Conservation (phyloP, 2,888 invertebrate species). For the Acronicta aceris region DNA sequence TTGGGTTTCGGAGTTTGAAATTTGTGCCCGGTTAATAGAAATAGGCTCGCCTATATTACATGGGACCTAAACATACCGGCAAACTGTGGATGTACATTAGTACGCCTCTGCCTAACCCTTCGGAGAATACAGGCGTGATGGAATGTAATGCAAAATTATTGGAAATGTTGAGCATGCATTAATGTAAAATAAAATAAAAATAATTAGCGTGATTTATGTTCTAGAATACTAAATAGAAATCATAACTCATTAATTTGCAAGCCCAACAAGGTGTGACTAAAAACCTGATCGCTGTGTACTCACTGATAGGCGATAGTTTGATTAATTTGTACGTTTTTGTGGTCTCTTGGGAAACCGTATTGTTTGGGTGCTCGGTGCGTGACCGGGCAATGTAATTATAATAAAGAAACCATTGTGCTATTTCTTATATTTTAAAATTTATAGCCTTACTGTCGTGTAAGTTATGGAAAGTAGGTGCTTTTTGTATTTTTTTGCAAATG, state of each 20-base stretch:
- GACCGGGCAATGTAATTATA: conserved; percentile 33
- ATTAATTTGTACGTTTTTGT: conserved; percentile 52
- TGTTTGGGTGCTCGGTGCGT: conserved; percentile 40
- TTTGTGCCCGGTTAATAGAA: too few species aligned
- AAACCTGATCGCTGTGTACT: conserved; percentile 24
- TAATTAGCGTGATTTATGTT: conserved; percentile 5
- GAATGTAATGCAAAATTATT: too few species aligned
- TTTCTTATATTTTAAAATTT: conserved; percentile 50
- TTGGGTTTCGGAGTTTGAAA: too few species aligned
- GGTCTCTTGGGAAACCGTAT: conserved; percentile 42
- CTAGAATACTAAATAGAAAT: conserved; percentile 12
- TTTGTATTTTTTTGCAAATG: not conserved
- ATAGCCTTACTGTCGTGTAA: conserved; percentile 25
- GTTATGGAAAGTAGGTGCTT: conserved; percentile 27
- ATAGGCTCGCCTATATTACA: too few species aligned
- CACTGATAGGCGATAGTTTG: conserved; percentile 31
- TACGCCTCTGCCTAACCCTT: too few species aligned
- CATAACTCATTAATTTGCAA: conserved; percentile 36
- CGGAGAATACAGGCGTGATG: too few species aligned
- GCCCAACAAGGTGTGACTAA: conserved; percentile 22
- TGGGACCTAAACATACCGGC: too few species aligned
- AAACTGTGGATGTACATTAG: too few species aligned
- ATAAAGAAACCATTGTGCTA: conserved; percentile 19
- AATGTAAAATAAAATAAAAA: too few species aligned
- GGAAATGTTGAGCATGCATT: too few species aligned